Evolutionary conservation across 2,888 invertebrate species (phyloP), one percentile per base, ranked within the genome.

Genomic region (Lepidocyrtoides sp.): DNA sequence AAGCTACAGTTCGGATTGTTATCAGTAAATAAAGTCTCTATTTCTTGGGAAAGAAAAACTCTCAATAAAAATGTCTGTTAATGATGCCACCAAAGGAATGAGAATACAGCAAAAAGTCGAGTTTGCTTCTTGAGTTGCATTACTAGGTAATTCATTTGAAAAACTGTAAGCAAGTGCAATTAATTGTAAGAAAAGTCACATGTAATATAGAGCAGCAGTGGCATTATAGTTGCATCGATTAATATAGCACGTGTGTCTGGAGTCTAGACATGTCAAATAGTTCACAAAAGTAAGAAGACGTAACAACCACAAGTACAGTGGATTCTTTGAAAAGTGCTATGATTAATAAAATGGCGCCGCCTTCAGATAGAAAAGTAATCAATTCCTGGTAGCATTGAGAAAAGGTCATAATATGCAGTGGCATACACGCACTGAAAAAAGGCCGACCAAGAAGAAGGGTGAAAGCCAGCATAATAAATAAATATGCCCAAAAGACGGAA

Each of bases 351-450:
- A 75, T 75, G 75, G 44, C 75, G 48, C 48, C 75, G 29, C 17
- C n/a, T 29, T 51, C 17, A 23, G 36, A 63, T 82, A 63, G 63
- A n/a, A 82, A 63, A 63, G 60, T 82, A 82, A 82, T 82, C 57
- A 82, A 82, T 82, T 82, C 60, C 23, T 23, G 36, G 82, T 36
- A 82, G 63, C 82, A 79, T 32, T 54, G 54, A 54, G 41, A 79
- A 79, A 51, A 26, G 66, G 66, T 8, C 14, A 5, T 8, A n/a
- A n/a, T 14, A 51, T 8, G 51, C 51, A 51, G 8, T 14, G n/a
- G 51, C 51, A 14, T 51, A 14, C 51, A 51, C n/a, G 14, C 51
- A 51, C 5, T 2, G 2, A 51, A 51, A 51, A 12, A 51, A 51
- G n/a, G 51, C n/a, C 17, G 7, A 51, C 2, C 2, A 66, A 66